Base-by-base conservation (phyloP, 2,113 vertebrate species). In the Pterocles orientalis region DNA sequence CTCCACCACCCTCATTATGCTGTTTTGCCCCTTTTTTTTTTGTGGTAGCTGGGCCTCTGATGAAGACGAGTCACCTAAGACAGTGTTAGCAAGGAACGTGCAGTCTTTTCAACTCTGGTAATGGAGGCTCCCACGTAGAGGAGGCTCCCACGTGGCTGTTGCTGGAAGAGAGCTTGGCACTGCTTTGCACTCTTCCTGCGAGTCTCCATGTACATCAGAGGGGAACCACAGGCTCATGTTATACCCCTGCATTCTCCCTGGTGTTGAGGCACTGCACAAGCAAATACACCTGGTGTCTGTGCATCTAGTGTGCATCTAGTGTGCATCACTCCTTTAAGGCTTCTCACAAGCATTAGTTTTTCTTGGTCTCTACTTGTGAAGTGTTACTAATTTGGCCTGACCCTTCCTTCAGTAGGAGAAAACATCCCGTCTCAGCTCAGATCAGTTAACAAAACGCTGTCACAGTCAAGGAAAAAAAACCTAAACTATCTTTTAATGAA, bases 11-110 rank as follows among this genome's bases (percentile, higher is more conserved):
- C 15, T 62, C 72, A 12, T 29, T 47, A 15, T 56, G 41, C 17
- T 1, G 0, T 36, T 87, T 45, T 5, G 2, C 21, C 43, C 21
- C 36, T 36, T 39, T 39, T 39, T 12, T 29, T 53, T 47, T 33
- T 33, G 48, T 57, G 34, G 6, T 64, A 71, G 21, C 28, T 82
- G 75, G 16, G 36, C 12, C 29, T 39, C 50, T 66, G 70, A n/a
- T 61, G 24, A 5, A 25, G 33, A 47, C 24, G 45, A 65, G 61
- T 61, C 48, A 78, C 45, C 14, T 61, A 47, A 69, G n/a, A 39
- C 16, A 56, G n/a, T 6, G 8, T 28, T 65, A 78, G 12, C 26
- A 70, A 86, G 56, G 34, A 61, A 10, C 23, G 36, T 24, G 17
- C 3, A 2, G 65, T 41, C 45, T 61, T 53, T 80, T 66, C 36